phyloP scores from a whole-genome alignment of 2,797 vertebrate genomes.

The Melopsittacus undulatus region DNA sequence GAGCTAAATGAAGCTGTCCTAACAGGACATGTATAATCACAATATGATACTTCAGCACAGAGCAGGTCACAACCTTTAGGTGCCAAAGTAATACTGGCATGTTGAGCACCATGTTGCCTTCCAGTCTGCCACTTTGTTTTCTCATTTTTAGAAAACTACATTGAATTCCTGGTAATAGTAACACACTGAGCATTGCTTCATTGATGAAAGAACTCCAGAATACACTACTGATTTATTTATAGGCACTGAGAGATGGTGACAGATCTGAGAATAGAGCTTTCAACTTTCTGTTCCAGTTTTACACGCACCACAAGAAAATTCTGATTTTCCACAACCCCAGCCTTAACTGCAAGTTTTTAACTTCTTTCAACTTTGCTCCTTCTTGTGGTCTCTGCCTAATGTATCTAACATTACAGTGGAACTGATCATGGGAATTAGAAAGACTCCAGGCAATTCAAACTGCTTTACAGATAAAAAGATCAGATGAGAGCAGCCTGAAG shows the following conservation, averaged over 20 bases:
- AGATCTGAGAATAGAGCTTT: neutral
- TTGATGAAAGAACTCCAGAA: neutral
- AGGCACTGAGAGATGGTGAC: neutral
- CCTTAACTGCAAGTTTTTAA: neutral
- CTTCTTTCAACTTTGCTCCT: neutral
- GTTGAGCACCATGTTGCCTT: neutral
- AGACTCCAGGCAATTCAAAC: neutral
- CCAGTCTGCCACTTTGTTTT: neutral
- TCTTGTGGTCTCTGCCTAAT: neutral
- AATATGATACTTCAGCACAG: neutral
- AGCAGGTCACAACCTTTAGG: neutral
- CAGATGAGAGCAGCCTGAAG: neutral
- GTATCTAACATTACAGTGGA: neutral
- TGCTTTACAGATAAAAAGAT: neutral
- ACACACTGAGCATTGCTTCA: neutral
- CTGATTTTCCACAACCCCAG: neutral
- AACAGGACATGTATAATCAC: neutral
- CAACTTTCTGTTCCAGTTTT: neutral
- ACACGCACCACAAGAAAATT: neutral
- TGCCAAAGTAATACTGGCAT: neutral
- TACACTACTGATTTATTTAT: constrained; percentile 10
- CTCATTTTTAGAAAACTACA: neutral
- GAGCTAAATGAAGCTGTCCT: neutral
- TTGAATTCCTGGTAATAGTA: neutral
- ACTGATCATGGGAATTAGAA: neutral